Conservation (phyloP, 2,888 invertebrate genomes). For the Parelbella ahira region DNA sequence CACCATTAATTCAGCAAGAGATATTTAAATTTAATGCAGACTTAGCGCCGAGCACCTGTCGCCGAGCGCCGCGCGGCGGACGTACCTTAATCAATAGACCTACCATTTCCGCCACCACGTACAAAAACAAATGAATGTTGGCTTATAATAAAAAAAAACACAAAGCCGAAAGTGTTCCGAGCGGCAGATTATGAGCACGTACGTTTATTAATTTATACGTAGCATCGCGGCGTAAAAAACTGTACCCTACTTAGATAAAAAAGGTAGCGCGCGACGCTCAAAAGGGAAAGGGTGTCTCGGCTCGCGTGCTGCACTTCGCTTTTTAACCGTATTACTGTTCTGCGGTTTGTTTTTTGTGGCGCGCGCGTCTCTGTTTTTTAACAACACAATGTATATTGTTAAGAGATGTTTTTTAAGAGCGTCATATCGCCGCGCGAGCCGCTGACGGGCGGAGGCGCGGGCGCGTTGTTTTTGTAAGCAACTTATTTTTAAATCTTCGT, state of each 20-base stretch:
- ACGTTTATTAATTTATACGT: conserved; percentile 80
- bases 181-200: conserved; percentile 77
- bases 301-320: conserved; percentile 78
- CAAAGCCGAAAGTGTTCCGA: conserved; percentile 78
- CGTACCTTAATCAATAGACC: conserved; percentile 62
- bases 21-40: too few species aligned
- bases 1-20: too few species aligned
- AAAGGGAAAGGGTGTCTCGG: conserved; percentile 78
- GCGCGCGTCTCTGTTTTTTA: conserved; percentile 76
- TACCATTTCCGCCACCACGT: conserved; percentile 63
- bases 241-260: conserved; percentile 70
- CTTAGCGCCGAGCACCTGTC: conserved; percentile 65
- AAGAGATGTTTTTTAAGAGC: conserved; percentile 73
- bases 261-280: conserved; percentile 75
- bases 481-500: conserved; percentile 73
- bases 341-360: conserved; percentile 79
- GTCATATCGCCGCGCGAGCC: conserved; percentile 67
- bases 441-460: conserved; percentile 60
- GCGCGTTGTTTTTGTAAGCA: conserved; percentile 59
- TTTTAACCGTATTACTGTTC: conserved; percentile 73
- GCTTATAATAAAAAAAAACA: conserved; percentile 62
- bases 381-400: conserved; percentile 75
- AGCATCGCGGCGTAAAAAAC: conserved; percentile 73
- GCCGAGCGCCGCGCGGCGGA: conserved; percentile 36
- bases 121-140: conserved; percentile 76